phyloP scores from a whole-genome alignment of 2,888 invertebrate genomes.

The Chymomyza amoena region DNA sequence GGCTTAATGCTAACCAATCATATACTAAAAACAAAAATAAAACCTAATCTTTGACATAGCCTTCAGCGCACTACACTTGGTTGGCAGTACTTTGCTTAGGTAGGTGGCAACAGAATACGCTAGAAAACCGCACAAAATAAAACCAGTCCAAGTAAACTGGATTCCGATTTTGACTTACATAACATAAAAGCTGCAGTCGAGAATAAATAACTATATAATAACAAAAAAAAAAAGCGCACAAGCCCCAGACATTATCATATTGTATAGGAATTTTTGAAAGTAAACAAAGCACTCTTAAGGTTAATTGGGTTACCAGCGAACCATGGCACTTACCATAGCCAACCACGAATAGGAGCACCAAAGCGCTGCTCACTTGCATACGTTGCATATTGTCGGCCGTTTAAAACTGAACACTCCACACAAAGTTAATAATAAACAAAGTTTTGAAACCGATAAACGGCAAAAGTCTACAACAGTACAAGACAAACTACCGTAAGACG shows the following conservation, averaged over 20 bases:
- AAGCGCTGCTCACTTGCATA: not conserved
- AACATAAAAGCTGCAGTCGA: not conserved
- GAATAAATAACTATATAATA: not conserved
- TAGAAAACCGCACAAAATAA: not conserved
- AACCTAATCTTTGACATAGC: not conserved
- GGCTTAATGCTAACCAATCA: not conserved
- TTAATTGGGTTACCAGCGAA: not conserved
- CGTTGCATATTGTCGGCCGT: conserved; percentile 1
- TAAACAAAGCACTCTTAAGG: not conserved
- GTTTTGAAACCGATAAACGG: conserved; percentile 9
- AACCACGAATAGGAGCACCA: not conserved
- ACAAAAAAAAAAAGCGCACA: not conserved
- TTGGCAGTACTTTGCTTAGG: no score
- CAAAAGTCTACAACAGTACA: not conserved
- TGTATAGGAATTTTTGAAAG: not conserved
- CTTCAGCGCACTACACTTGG: not conserved
- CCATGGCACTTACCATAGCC: not conserved
- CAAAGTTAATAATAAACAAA: conserved; percentile 8
- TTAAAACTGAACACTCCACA: conserved; percentile 18
- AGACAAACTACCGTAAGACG: conserved; percentile 55
- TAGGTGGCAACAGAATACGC: not conserved
- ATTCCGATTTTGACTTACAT: not conserved
- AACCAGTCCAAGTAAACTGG: not conserved
- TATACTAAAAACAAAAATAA: not conserved
- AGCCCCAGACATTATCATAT: not conserved